Evolutionary conservation across 1,140 invertebrate species (phyloP).

Genomic region (Sarcophaga bullata): DNA sequence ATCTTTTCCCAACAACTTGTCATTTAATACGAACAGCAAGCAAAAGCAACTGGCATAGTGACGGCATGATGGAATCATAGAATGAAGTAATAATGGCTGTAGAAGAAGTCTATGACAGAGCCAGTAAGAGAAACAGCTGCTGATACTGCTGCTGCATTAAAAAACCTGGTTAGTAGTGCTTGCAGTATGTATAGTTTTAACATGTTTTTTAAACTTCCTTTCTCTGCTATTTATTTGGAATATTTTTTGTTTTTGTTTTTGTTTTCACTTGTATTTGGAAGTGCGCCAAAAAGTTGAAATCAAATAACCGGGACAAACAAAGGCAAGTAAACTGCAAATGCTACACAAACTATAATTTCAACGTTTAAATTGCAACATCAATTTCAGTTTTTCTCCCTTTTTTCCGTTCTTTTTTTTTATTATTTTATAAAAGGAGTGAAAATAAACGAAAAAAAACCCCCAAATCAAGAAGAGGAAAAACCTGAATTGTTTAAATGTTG

Average conservation of each 20-base stretch:
- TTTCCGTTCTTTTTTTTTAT: neutral
- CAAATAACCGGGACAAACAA: constrained; percentile 14
- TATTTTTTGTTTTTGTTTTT: neutral
- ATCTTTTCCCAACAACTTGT: neutral
- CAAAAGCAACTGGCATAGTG: neutral
- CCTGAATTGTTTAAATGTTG: neutral
- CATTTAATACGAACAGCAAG: neutral
- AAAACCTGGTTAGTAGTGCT: constrained; percentile 16
- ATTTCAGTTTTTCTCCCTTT: neutral
- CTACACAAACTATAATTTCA: constrained; percentile 3
- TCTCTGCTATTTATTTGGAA: neutral
- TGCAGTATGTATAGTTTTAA: neutral
- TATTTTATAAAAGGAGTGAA: no score
- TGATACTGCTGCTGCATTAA: neutral
- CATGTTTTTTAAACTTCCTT: neutral
- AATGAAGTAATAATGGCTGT: no score
- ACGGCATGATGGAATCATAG: no score
- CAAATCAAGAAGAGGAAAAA: no score
- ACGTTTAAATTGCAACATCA: constrained; percentile 15
- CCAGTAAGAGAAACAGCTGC: no score
- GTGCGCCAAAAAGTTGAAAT: neutral
- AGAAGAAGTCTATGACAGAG: no score
- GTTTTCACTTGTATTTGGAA: constrained; percentile 4
- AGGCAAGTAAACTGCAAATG: neutral
- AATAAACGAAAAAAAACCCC: no score